Percentiles rank a stretch among this genome's conserved stretches.
Conservation (phyloP, 2,113 vertebrate species). For the Naja naja region DNA sequence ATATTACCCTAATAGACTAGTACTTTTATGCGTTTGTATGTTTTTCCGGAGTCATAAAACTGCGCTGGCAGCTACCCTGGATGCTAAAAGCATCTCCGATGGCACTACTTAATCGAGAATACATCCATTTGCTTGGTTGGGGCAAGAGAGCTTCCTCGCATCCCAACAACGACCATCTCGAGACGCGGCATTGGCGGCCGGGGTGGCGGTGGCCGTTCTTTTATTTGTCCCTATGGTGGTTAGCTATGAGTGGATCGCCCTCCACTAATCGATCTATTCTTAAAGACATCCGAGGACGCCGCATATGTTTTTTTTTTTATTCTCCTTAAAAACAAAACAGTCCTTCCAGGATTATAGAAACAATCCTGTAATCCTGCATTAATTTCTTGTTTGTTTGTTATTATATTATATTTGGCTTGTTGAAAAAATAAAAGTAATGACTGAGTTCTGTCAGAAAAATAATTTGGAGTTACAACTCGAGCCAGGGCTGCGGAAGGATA, state of each 20-base stretch:
- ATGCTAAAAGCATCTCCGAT: background rate
- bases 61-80: background rate
- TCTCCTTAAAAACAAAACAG: background rate
- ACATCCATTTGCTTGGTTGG: background rate
- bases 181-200: background rate
- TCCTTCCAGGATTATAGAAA: background rate
- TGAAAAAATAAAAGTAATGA: background rate
- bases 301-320: background rate
- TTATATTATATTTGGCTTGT: background rate
- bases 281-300: background rate
- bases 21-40: no score
- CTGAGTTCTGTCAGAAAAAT: background rate
- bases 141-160: background rate
- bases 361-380: background rate
- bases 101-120: background rate
- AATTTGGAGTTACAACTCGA: background rate
- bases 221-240: background rate
- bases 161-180: background rate
- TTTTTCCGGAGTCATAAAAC: background rate
- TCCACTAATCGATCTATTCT: background rate
- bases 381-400: background rate
- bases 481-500: background rate
- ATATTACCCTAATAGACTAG: background rate
- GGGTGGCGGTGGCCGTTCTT: background rate
- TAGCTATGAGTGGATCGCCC: background rate